phyloP scores from a whole-genome alignment of 2,888 invertebrate genomes.

The Dasysyrphus tricinctus region DNA sequence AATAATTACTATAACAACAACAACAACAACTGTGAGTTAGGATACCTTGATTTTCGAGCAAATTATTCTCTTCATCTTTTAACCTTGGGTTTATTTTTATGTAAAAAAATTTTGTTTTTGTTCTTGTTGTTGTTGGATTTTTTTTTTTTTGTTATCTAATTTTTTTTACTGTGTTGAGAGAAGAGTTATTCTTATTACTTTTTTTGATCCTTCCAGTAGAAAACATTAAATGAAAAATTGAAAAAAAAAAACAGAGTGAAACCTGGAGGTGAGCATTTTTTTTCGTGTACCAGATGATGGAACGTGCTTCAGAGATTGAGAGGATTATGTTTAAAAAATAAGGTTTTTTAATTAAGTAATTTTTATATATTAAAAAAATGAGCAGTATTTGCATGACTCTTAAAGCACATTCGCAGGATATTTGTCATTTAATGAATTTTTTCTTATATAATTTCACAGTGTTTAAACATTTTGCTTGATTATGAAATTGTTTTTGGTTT shows the following conservation, averaged over 20 bases:
- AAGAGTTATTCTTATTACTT: slow-evolving; percentile 1
- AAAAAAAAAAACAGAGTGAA: background rate
- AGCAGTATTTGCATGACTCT: background rate
- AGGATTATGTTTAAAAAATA: slow-evolving; percentile 11
- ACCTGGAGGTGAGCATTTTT: background rate
- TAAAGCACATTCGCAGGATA: background rate
- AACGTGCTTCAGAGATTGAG: background rate
- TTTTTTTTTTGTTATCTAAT: background rate
- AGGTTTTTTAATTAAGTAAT: background rate
- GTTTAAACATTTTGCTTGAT: too few relatives aligned
- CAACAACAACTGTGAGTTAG: background rate
- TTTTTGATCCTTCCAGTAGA: slow-evolving; percentile 2
- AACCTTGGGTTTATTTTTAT: slow-evolving; percentile 14
- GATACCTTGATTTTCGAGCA: background rate
- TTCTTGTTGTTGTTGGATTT: background rate
- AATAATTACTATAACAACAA: background rate
- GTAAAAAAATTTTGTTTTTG: background rate
- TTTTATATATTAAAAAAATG: background rate
- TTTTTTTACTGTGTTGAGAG: background rate
- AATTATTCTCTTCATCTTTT: slow-evolving; percentile 14
- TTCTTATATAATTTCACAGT: too few relatives aligned
- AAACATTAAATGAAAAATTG: background rate
- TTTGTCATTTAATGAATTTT: too few relatives aligned
- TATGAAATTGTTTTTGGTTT: too few relatives aligned
- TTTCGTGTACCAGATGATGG: background rate